Percentiles rank a stretch among this genome's conserved stretches.
Evolutionary conservation across 2,797 vertebrate species (phyloP).

Genomic region (Hypotaenidia okinawae): DNA sequence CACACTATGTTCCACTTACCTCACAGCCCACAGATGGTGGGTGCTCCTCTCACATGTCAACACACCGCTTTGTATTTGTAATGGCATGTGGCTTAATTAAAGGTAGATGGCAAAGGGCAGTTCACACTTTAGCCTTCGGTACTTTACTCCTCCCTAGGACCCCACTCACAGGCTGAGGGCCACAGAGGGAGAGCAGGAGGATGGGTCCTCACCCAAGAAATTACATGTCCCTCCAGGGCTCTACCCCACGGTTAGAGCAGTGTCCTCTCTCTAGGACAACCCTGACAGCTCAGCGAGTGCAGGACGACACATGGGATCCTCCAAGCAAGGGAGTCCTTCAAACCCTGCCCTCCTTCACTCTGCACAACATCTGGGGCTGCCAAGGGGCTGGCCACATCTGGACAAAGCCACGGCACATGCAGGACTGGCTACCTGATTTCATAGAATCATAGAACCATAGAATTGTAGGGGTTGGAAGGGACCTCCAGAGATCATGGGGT

Average conservation of each 20-base stretch:
- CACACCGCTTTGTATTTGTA: fast-evolving
- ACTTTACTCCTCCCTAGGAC: not conserved
- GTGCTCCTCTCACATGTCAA: fast-evolving
- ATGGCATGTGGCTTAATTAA: not conserved
- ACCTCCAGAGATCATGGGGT: too few relatives aligned
- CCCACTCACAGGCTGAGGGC: not conserved
- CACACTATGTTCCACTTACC: fast-evolving
- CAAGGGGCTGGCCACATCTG: not conserved
- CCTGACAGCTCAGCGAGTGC: not conserved
- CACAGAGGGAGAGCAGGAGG: fast-evolving
- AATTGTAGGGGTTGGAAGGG: too few relatives aligned
- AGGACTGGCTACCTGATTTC: not conserved
- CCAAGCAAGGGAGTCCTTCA: not conserved
- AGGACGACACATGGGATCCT: not conserved
- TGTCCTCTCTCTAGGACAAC: not conserved
- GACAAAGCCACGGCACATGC: fast-evolving
- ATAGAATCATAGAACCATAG: too few relatives aligned
- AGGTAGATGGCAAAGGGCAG: not conserved
- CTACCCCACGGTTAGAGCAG: not conserved
- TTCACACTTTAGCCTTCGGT: not conserved
- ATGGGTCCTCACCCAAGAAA: too few relatives aligned
- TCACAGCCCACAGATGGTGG: fast-evolving
- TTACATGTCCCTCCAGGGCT: not conserved
- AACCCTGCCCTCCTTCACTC: not conserved
- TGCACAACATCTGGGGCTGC: not conserved